Evolutionary conservation across 2,888 invertebrate species (phyloP), one percentile per base, ranked within the genome.

Genomic region (Athalia rosae): DNA sequence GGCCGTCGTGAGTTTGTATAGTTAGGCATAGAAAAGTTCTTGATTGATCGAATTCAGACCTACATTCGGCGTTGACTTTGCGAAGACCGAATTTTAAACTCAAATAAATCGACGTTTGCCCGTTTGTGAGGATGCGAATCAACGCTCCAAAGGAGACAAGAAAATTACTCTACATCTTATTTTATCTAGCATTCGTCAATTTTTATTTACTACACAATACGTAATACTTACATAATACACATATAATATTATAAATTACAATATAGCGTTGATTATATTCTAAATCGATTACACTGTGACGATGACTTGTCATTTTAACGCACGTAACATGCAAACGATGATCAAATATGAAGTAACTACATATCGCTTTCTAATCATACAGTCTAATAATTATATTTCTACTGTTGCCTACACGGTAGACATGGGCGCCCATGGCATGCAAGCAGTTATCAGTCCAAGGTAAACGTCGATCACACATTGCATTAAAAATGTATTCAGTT

Each of bases 381-480:
- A 53, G 4, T 53, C 53, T 53, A 53, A 11, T 8, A 53, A 6
- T 50, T 11, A 45, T 5, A 50, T 67, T 13, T 50, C 50, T 48
- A 7, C 28, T 41, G 7, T 69, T 56, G 69, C 69, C 69, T 69
- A 69, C 69, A 69, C 56, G 56, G 69, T 69, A 69, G 69, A 69
- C 69, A 41, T 48, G 13, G 66, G 45, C 0, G 50, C 4, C 7
- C 6, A 11, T 53, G 7, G 53, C 28, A 28, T 28, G 28, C 28
- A 1, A 28, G 28, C 28, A 28, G 2, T 28, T 28, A 2, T 28
- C 28, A 28, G 28, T 28, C 28, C 28, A 28, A 28, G 28, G 28
- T 28, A 28, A 28, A 47, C 11, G 66, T 3, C 69, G 15, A 11
- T 13, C 50, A 9, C 66, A 50, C 11, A 8, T 53, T 53, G 78